Percentiles rank a stretch among this genome's conserved stretches.
phyloP scores from a whole-genome alignment of 2,888 invertebrate species.

The Polietes domitor region DNA sequence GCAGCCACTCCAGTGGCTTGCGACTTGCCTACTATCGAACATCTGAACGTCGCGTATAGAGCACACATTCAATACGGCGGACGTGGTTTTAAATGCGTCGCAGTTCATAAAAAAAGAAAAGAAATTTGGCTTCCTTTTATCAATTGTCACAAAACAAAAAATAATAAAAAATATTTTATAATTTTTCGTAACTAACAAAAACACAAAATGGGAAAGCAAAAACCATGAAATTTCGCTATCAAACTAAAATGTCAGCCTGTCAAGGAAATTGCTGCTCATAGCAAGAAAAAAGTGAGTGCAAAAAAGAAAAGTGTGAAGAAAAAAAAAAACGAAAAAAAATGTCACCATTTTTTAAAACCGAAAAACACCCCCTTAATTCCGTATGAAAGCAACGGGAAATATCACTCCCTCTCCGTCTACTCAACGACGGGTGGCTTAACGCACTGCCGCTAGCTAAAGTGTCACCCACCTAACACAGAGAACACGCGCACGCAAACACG shows the following conservation, averaged over 20 bases:
- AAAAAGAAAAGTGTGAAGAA: constrained; percentile 31
- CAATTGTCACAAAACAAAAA: constrained; percentile 10
- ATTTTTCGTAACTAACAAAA: constrained; percentile 6
- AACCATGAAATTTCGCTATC: background rate
- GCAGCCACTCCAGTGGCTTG: constrained; percentile 72
- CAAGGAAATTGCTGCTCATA: background rate
- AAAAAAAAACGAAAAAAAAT: constrained; percentile 22
- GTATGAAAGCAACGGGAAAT: constrained; percentile 4
- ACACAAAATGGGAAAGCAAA: constrained; percentile 20
- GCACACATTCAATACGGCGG: constrained; percentile 24
- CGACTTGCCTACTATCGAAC: constrained; percentile 70
- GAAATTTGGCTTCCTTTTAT: constrained; percentile 33
- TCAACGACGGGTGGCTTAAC: background rate
- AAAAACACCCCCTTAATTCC: constrained; percentile 48
- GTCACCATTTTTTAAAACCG: constrained; percentile 46
- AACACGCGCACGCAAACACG: constrained; percentile 1
- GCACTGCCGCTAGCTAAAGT: no score
- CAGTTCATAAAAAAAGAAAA: constrained; percentile 33
- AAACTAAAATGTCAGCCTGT: constrained; percentile 11
- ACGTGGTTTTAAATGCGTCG: constrained; percentile 38
- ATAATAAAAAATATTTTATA: constrained; percentile 27
- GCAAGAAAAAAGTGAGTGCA: constrained; percentile 48
- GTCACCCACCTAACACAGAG: constrained; percentile 58
- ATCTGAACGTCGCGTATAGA: constrained; percentile 65
- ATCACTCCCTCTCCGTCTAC: constrained; percentile 28